Evolutionary conservation across 2,888 invertebrate genomes (phyloP).

Genomic region (Balanococcus diminutus): DNA sequence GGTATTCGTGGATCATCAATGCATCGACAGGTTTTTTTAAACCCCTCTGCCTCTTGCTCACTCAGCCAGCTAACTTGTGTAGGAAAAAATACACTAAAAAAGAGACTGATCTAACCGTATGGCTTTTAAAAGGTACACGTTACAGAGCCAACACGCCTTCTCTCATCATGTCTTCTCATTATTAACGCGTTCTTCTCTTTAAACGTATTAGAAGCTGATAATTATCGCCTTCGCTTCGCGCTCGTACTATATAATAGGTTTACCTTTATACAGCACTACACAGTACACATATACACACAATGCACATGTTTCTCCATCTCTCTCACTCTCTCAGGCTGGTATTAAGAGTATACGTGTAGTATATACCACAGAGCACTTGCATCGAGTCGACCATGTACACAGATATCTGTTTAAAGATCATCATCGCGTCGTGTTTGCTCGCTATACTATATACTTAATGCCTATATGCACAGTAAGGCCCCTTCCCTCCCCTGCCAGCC

Average conservation of each 20-base stretch:
- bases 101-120: background rate
- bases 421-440: background rate
- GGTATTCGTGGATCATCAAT: background rate
- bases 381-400: background rate
- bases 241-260: conserved; percentile 1
- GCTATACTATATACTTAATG: background rate
- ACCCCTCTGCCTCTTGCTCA: background rate
- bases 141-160: background rate
- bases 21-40: background rate
- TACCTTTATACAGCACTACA: background rate
- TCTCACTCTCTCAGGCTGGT: background rate
- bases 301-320: background rate
- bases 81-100: background rate
- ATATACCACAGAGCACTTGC: background rate
- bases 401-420: conserved; percentile 19
- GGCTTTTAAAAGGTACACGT: background rate
- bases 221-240: conserved; percentile 33
- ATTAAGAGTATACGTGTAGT: background rate
- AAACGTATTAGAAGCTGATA: conserved; percentile 38
- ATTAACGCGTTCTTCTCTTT: conserved; percentile 34
- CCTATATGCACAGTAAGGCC: too few species aligned
- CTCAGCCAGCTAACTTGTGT: background rate
- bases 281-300: background rate
- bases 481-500: background rate
- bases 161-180: conserved; percentile 35